A percentile compares a stretch with the other conserved stretches of the same genome.
Conservation (phyloP, 2,113 vertebrate species). For the Hoplias malabaricus region DNA sequence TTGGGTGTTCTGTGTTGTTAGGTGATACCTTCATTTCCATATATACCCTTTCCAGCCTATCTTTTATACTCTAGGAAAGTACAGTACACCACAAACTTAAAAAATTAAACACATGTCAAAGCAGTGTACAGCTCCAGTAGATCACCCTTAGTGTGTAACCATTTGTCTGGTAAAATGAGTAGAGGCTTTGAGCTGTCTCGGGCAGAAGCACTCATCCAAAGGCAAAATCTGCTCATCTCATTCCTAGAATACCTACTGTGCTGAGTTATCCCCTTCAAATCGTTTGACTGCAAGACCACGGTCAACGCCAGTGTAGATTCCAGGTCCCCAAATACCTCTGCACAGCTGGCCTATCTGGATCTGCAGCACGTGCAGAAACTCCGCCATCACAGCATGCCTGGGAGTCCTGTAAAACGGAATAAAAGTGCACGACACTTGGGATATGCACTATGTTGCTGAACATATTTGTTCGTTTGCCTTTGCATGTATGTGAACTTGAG, state of each 20-base stretch:
- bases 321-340: not conserved
- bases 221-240: constrained; percentile 34
- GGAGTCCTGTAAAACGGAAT: not conserved
- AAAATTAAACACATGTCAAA: not conserved
- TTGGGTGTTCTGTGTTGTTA: too few species aligned
- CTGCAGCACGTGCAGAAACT: not conserved
- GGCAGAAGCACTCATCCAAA: not conserved
- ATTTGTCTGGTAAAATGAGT: not conserved
- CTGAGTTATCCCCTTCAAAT: constrained; percentile 6
- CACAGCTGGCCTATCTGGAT: not conserved
- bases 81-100: not conserved
- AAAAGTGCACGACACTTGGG: not conserved
- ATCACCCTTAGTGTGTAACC: not conserved
- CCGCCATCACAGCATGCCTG: not conserved
- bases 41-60: not conserved
- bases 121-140: not conserved
- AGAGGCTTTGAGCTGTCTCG: not conserved
- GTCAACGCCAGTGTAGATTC: not conserved
- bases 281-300: not conserved
- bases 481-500: too few species aligned
- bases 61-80: not conserved
- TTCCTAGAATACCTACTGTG: constrained; percentile 29
- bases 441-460: too few species aligned
- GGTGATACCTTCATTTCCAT: not conserved
- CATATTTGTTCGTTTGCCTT: too few species aligned